Evolutionary conservation across 2,888 invertebrate genomes (phyloP), one percentile per base, ranked within the genome.

Genomic region (Leptinotarsa tumamoca): DNA sequence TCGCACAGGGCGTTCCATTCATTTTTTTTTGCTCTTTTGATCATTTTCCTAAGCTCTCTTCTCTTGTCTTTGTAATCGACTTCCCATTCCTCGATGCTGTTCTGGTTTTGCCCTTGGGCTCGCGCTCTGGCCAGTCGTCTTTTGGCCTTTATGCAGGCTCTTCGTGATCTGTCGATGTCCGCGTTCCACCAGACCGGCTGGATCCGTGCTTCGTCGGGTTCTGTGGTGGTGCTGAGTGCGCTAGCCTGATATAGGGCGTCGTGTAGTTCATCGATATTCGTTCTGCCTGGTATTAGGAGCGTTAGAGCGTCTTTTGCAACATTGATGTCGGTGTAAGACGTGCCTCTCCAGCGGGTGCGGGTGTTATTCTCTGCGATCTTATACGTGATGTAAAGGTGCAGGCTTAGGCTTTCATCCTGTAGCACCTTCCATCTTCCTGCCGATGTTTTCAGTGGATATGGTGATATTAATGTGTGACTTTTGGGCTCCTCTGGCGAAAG

Each of bases 111-210:
- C 17, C 17, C 17, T 17, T 52, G 52, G 52, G n/a, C 52, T 52
- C n/a, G 15, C 17, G n/a, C 4, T 52, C 52, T 33, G 27, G 27
- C 51, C 51, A 67, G 18, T 50, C 50, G 18, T 18, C 67, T 43
- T 50, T 23, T 67, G 21, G 67, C 50, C 67, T 14, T 67, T 13
- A 50, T 67, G 50, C 51, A 67, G 67, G 49, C 67, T 18, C 18
- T 67, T 21, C 67, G 14, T 50, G 4, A n/a, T 17, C 23, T n/a
- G n/a, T 67, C 67, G 13, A 67, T 50, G 21, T 23, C 50, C 14
- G 15, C n/a, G 51, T 67, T 67, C 67, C 67, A 67, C 67, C 67
- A 67, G 18, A 67, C 21, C 13, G 67, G 67, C 21, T 67, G 67
- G 13, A 5, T 51, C 67, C 27, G 15, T 51, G 17, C 51, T 21